These are phyloP conservation scores for Apostichopus parvimensis DNA, from an alignment of 35 echinoderm and acorn worm species.

Conservation along the genomic window DNA sequence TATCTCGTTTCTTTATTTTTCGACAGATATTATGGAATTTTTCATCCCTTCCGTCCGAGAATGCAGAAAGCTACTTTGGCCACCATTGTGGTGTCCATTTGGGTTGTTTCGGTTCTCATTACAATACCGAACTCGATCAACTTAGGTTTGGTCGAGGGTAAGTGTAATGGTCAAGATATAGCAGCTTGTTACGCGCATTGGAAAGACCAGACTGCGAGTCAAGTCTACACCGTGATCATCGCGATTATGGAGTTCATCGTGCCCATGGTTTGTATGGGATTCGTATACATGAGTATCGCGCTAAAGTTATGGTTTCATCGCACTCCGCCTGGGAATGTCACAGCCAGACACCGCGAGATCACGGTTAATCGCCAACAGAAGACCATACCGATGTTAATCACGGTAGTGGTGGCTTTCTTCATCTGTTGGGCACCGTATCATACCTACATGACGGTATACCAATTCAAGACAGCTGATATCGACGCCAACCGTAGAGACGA, in stretches of 20 bases:
- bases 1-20: neutral
- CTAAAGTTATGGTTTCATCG: constrained; percentile 90
- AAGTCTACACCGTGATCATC: constrained; percentile 68
- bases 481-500: constrained; percentile 39
- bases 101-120: constrained; percentile 76
- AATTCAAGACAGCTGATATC: constrained; percentile 59
- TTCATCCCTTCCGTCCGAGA: constrained; percentile 87
- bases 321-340: constrained; percentile 80
- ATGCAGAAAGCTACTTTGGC: constrained; percentile 82
- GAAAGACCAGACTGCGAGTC: constrained; percentile 43
- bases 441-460: constrained; percentile 69
- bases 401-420: constrained; percentile 92
- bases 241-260: constrained; percentile 76
- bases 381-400: constrained; percentile 95
- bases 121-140: constrained; percentile 77
- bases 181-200: constrained; percentile 65
- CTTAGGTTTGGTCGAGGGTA: neutral
- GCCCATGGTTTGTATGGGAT: constrained; percentile 87
- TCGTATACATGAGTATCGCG: constrained; percentile 89
- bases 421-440: constrained; percentile 93
- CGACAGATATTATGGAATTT: constrained; percentile 94
- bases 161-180: constrained; percentile 53
- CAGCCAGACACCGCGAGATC: constrained; percentile 79
- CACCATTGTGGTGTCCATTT: constrained; percentile 68
- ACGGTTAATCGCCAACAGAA: constrained; percentile 86